phyloP scores from a whole-genome alignment of 2,888 invertebrate genomes.

The Rugalucina vietnamica region DNA sequence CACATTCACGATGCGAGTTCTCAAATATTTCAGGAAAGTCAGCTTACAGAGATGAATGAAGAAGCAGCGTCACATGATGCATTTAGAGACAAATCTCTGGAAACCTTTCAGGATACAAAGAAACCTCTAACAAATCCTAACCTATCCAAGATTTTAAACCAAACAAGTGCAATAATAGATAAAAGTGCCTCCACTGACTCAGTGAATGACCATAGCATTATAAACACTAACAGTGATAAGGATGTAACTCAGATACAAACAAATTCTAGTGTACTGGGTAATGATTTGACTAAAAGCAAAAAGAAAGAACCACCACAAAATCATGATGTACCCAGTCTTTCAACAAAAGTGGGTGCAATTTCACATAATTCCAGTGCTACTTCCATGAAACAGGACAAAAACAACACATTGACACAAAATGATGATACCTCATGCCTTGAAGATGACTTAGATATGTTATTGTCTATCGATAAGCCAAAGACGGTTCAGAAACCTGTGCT shows the following conservation, averaged over 20 bases:
- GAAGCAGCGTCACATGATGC: background rate
- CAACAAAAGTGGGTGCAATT: background rate
- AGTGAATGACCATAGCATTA: background rate
- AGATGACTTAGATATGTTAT: slow-evolving; percentile 36
- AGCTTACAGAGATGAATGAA: background rate
- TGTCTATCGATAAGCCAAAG: slow-evolving; percentile 24
- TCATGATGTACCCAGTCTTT: background rate
- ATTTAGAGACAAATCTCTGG: background rate
- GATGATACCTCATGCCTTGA: slow-evolving; percentile 8
- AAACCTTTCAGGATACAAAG: background rate
- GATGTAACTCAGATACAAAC: too few relatives aligned
- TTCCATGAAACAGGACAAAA: background rate
- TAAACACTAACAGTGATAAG: too few relatives aligned
- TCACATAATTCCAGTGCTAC: background rate
- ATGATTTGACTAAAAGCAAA: background rate
- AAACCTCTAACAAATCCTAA: background rate
- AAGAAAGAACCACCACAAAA: background rate
- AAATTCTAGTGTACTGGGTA: background rate
- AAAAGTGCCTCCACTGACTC: background rate
- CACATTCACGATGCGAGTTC: too few relatives aligned
- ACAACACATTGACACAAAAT: background rate
- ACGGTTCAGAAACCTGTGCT: too few relatives aligned
- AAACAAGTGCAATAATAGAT: background rate
- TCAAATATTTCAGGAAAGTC: background rate
- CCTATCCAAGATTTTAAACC: background rate